Base-by-base conservation (phyloP, 2,888 invertebrate species). In the Lottia scabra region DNA sequence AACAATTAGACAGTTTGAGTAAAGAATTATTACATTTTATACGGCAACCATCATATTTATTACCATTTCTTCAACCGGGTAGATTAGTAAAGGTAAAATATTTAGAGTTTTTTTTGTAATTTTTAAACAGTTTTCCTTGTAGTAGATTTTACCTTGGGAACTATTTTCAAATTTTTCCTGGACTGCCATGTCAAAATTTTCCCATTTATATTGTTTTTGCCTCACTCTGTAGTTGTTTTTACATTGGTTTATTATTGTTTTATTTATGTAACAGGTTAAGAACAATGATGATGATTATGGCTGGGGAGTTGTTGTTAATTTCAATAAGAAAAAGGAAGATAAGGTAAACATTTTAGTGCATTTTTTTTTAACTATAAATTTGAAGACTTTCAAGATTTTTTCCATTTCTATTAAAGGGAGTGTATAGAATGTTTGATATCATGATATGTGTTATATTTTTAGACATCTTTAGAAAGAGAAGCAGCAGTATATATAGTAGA, bases 221-320 rank as follows among this genome's bases (percentile, higher is more conserved):
- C n/a, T n/a, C n/a, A n/a, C n/a, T n/a, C n/a, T n/a, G n/a, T n/a
- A n/a, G n/a, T n/a, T n/a, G n/a, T n/a, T n/a, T n/a, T n/a, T n/a
- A n/a, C n/a, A n/a, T n/a, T n/a, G n/a, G n/a, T n/a, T 19, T 56
- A 56, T 19, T 56, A 5, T 4, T 38, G 38, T 38, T 38, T 8
- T 56, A 4, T 80, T 85, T 85, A 43, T 77, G 78, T 81, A 75
- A 15, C 79, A 95, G 94, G 92, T 96, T 4, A 94, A 95, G 90
- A 94, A 94, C 80, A 94, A 94, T 64, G 94, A 94, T 56, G 93
- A 93, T 46, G 92, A 94, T 79, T 99, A 96, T 89, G 98, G 97
- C 83, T 99, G 99, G 99, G 98, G 98, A 15, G 95, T 96, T 66
- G 94, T 99, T 69, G 93, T 99, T 1, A 97, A 97, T 90, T 97